Evolutionary conservation across 2,797 vertebrate genomes (phyloP).

Genomic region (Mormyrops boulengeri): DNA sequence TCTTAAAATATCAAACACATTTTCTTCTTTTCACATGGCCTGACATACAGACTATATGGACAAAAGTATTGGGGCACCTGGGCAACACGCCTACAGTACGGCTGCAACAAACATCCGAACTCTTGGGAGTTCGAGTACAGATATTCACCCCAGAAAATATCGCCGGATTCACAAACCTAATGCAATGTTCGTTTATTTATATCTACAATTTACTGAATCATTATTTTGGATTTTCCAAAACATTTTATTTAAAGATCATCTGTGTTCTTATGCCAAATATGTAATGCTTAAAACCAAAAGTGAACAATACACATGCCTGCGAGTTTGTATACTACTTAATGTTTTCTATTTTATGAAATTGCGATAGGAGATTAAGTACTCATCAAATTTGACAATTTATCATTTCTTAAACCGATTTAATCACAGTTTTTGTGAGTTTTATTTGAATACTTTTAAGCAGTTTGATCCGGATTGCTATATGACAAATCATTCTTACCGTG

Average conservation of each 20-base stretch:
- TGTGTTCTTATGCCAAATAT: not conserved
- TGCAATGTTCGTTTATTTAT: not conserved
- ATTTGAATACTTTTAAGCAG: not conserved
- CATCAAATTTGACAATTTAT: not conserved
- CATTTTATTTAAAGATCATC: not conserved
- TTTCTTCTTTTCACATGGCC: not conserved
- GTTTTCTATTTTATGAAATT: not conserved
- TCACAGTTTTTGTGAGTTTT: not conserved
- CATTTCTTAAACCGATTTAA: not conserved
- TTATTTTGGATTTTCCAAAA: not conserved
- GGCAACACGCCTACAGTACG: not conserved
- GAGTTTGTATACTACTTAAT: not conserved
- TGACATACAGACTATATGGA: not conserved
- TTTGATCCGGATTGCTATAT: not conserved
- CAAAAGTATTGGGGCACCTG: not conserved
- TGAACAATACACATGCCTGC: not conserved
- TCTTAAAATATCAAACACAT: not conserved
- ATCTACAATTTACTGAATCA: not conserved
- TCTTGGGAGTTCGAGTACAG: not conserved
- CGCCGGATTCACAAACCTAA: not conserved
- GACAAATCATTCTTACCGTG: not conserved
- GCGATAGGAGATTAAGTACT: not conserved
- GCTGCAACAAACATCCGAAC: not conserved
- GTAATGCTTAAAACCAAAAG: not conserved
- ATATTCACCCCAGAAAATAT: not conserved